Evolutionary conservation across 2,113 vertebrate species (phyloP).

Genomic region (Empidonax traillii): DNA sequence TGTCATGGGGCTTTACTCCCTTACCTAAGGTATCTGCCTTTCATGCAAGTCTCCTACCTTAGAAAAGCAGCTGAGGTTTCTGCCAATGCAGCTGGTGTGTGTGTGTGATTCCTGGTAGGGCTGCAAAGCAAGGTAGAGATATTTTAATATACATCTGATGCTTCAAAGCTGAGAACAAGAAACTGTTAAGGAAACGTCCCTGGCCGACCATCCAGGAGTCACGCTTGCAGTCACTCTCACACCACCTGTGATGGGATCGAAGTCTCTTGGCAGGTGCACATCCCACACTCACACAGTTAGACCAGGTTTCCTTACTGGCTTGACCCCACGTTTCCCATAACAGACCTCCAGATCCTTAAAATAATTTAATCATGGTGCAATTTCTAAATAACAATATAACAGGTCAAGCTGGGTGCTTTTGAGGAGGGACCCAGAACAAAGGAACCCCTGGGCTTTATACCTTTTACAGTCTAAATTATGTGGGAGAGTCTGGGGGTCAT

Average conservation of each 20-base stretch:
- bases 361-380: background rate
- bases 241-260: background rate
- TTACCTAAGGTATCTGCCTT: background rate
- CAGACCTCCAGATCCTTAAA: background rate
- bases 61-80: background rate
- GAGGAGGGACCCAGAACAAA: background rate
- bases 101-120: background rate
- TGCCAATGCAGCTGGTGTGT: background rate
- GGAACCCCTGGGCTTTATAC: background rate
- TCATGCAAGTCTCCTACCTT: background rate
- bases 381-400: background rate
- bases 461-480: background rate
- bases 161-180: constrained; percentile 14
- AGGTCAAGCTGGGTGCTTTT: background rate
- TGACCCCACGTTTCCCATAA: background rate
- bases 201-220: background rate
- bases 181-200: background rate
- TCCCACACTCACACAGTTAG: background rate
- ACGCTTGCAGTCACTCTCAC: background rate
- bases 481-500: background rate
- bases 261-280: background rate
- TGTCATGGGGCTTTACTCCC: background rate
- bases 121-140: background rate
- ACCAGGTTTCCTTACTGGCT: background rate
- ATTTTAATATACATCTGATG: background rate